Conservation (phyloP, 2,888 invertebrate species). For the Philopedon plagiatum region DNA sequence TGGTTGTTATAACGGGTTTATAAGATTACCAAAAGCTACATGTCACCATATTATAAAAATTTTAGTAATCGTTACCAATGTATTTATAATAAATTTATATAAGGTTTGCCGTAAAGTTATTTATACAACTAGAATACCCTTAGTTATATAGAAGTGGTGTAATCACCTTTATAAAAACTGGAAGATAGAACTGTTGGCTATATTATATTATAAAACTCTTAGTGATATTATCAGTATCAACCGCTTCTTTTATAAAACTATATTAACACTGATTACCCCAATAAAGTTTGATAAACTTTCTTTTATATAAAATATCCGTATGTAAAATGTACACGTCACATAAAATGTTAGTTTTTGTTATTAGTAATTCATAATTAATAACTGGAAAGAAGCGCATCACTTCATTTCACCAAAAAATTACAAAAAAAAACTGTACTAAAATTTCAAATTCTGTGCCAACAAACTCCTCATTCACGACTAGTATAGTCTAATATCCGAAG, state of each 20-base stretch:
- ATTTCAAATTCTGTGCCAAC: neutral
- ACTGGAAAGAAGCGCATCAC: neutral
- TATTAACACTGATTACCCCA: neutral
- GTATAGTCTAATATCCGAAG: neutral
- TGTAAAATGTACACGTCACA: neutral
- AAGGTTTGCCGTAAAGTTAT: neutral
- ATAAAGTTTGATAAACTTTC: neutral
- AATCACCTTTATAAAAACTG: neutral
- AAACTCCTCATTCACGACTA: neutral
- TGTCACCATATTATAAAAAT: neutral
- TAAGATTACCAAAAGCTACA: neutral
- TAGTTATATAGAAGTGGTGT: neutral
- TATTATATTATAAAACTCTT: neutral
- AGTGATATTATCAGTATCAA: neutral
- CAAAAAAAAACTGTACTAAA: neutral
- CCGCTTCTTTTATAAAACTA: neutral
- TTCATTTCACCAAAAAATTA: neutral
- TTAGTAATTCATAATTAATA: neutral
- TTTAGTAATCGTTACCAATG: neutral
- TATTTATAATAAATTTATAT: neutral
- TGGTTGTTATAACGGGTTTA: neutral
- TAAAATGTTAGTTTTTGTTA: neutral
- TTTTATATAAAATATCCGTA: neutral
- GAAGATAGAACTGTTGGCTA: neutral
- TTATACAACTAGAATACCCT: neutral